phyloP scores from a whole-genome alignment of 2,888 invertebrate species.

The Belgica antarctica region DNA sequence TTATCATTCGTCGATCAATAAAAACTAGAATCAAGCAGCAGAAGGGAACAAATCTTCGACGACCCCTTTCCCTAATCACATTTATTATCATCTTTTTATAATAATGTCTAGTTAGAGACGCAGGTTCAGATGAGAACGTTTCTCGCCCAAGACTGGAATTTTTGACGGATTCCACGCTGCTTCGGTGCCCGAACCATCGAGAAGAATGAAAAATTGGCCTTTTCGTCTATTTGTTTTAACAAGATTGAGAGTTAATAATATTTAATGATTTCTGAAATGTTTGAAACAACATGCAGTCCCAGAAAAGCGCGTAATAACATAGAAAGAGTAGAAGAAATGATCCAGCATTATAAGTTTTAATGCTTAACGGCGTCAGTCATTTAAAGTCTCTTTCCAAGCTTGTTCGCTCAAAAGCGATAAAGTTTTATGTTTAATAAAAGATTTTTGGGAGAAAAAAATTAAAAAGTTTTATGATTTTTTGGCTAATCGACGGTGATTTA shows the following conservation, averaged over 20 bases:
- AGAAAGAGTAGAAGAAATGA: slow-evolving; percentile 15
- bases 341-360: slow-evolving; percentile 26
- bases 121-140: neutral
- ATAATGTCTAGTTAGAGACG: slow-evolving; percentile 29
- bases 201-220: slow-evolving; percentile 12
- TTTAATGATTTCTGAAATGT: slow-evolving; percentile 44
- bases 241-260: slow-evolving; percentile 44
- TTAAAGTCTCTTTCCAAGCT: slow-evolving; percentile 7
- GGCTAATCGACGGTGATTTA: slow-evolving; percentile 36
- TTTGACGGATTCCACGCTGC: slow-evolving; percentile 25
- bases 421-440: slow-evolving; percentile 38
- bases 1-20: slow-evolving; percentile 25
- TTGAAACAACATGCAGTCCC: slow-evolving; percentile 16
- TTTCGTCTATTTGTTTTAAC: slow-evolving; percentile 43
- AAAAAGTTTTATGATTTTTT: slow-evolving; percentile 28
- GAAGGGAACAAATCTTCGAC: neutral
- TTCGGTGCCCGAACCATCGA: neutral
- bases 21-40: too few species aligned
- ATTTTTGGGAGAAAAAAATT: slow-evolving; percentile 13
- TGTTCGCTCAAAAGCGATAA: slow-evolving; percentile 27
- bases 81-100: slow-evolving; percentile 27
- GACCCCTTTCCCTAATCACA: slow-evolving; percentile 25
- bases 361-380: slow-evolving; percentile 42
- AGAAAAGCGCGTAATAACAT: slow-evolving; percentile 26
- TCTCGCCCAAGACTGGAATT: neutral